These are phyloP conservation scores for Leptodactylus fuscus DNA, from an alignment of 2,113 vertebrate species.

Conservation along the genomic window DNA sequence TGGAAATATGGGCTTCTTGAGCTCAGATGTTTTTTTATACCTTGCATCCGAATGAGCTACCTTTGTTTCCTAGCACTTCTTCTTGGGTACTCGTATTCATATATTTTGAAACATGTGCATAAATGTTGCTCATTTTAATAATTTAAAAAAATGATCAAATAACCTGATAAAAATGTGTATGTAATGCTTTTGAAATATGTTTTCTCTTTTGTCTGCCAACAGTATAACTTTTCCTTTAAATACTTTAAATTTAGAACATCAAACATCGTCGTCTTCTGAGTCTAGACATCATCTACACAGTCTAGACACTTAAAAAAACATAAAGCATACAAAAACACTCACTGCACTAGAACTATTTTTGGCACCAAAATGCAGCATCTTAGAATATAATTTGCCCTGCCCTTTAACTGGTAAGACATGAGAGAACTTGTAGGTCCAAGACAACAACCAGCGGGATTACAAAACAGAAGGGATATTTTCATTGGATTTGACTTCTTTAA, in stretches of 20 bases:
- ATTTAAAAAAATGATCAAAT: too few species aligned
- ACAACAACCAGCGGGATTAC: not conserved
- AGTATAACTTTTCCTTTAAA: not conserved
- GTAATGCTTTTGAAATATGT: too few species aligned
- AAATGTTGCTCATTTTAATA: not conserved
- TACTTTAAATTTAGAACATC: not conserved
- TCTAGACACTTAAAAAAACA: slow-evolving; percentile 3
- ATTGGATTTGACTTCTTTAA: not conserved
- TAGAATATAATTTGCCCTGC: slow-evolving; percentile 2
- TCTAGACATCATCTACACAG: not conserved
- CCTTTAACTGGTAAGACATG: not conserved
- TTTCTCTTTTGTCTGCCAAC: not conserved
- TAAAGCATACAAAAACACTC: not conserved
- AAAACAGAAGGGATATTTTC: not conserved
- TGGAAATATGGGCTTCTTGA: not conserved
- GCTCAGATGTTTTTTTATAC: not conserved
- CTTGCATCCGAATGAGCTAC: not conserved
- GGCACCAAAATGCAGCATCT: slow-evolving; percentile 12
- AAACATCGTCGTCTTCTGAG: not conserved
- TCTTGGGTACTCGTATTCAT: not conserved
- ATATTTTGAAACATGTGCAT: not conserved
- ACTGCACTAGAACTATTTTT: slow-evolving; percentile 19
- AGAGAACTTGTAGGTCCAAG: slow-evolving; percentile 14
- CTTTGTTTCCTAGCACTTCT: not conserved
- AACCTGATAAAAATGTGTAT: too few species aligned